Evolutionary conservation across 2,797 vertebrate species (phyloP).

Genomic region (Sarcophilus harrisii): DNA sequence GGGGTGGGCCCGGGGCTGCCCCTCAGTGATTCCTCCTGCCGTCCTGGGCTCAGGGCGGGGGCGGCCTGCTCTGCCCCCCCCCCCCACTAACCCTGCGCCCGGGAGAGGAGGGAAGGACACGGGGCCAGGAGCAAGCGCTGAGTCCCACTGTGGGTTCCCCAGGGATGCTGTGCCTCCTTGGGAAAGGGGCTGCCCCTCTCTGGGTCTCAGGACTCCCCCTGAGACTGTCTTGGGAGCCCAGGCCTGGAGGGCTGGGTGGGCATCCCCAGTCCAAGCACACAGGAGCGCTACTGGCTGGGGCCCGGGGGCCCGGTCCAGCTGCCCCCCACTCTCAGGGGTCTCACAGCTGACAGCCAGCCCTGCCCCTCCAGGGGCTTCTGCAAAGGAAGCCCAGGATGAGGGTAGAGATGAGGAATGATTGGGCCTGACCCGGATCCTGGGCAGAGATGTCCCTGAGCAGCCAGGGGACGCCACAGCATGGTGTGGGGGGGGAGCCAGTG

Average conservation of each 20-base stretch:
- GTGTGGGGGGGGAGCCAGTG: neutral
- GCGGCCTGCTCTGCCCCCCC: too few relatives aligned
- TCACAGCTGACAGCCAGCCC: too few relatives aligned
- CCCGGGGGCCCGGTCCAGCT: neutral
- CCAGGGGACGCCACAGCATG: neutral
- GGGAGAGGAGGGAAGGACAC: too few relatives aligned
- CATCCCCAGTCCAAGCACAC: rapidly evolving
- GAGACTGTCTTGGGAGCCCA: neutral
- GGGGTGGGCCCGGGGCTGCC: too few relatives aligned
- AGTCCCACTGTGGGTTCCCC: neutral
- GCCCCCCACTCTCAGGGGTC: neutral
- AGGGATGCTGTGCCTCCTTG: neutral
- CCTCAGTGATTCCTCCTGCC: neutral
- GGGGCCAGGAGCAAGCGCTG: too few relatives aligned
- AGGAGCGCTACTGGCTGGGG: neutral
- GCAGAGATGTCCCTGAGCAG: too few relatives aligned
- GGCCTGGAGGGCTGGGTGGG: too few relatives aligned
- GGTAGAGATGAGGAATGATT: neutral
- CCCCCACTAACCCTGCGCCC: neutral
- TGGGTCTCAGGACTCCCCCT: neutral
- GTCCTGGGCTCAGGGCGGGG: neutral
- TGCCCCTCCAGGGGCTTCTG: neutral
- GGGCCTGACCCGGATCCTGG: neutral
- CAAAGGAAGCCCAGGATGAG: neutral
- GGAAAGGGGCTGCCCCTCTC: neutral